These are phyloP conservation scores for Mystacornis crossleyi DNA, from an alignment of 2,113 vertebrate species.

Conservation along the genomic window DNA sequence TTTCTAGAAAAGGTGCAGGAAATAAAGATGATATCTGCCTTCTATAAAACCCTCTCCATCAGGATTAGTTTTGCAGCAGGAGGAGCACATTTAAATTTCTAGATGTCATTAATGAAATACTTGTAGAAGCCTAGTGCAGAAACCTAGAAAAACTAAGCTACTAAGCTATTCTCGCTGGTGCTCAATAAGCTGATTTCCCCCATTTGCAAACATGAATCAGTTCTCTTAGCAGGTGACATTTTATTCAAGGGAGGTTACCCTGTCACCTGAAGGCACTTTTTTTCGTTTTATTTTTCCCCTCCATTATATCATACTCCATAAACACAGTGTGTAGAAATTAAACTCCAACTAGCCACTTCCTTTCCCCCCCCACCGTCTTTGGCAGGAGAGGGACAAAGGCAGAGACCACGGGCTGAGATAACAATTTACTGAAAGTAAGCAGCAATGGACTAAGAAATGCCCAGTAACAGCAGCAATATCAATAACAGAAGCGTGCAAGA, in stretches of 20 bases:
- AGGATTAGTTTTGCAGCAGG: not conserved
- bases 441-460: not conserved
- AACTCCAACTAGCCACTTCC: not conserved
- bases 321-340: not conserved
- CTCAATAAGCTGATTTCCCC: not conserved
- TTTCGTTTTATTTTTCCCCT: accelerated
- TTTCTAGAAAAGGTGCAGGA: not conserved
- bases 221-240: not conserved
- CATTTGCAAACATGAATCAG: not conserved
- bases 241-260: not conserved
- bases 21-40: not conserved
- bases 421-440: not conserved
- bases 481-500: not conserved
- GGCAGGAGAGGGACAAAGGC: not conserved
- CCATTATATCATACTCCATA: not conserved
- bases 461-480: not conserved
- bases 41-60: not conserved
- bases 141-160: not conserved
- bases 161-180: not conserved
- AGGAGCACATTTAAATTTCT: not conserved
- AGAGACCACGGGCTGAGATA: not conserved
- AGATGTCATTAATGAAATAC: not conserved
- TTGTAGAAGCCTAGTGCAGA: not conserved
- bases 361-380: not conserved
- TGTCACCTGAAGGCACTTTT: not conserved